These are phyloP conservation scores for Lithophane ornitopus DNA, from an alignment of 2,888 invertebrate species.

Conservation along the genomic window DNA sequence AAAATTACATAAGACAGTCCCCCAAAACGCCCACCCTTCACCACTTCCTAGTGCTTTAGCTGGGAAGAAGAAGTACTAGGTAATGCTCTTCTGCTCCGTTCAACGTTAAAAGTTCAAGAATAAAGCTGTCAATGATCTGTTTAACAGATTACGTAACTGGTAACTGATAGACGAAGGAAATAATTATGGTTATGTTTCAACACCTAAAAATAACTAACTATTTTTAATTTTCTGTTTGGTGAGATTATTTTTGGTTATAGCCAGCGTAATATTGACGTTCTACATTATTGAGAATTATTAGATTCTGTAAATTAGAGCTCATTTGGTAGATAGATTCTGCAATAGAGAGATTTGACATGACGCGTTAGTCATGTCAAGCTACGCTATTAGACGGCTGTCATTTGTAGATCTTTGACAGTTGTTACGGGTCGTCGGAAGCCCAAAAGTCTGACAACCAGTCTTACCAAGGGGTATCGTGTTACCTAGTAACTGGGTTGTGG, in stretches of 20 bases:
- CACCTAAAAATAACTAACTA: slow-evolving; percentile 4
- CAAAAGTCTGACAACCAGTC: too few species aligned
- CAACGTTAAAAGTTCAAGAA: not conserved
- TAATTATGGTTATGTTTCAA: slow-evolving; percentile 7
- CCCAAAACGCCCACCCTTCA: too few species aligned
- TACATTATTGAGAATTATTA: not conserved
- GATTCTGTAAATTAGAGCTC: not conserved
- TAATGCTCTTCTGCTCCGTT: not conserved
- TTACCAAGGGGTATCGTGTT: too few species aligned
- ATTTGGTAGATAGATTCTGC: not conserved
- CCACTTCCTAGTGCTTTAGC: too few species aligned
- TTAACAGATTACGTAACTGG: not conserved
- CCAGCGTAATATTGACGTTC: not conserved
- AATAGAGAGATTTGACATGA: not conserved
- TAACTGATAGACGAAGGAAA: slow-evolving; percentile 13
- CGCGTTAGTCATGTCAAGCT: too few species aligned
- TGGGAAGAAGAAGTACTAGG: too few species aligned
- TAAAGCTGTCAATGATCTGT: slow-evolving; percentile 18
- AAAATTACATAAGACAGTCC: too few species aligned
- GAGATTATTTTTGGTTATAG: not conserved
- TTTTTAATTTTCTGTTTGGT: not conserved
- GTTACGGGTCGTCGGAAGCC: too few species aligned
- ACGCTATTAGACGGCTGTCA: too few species aligned
- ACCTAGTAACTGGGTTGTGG: too few species aligned
- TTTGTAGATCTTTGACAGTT: too few species aligned